Percentiles rank a stretch among this genome's conserved stretches.
phyloP scores from a whole-genome alignment of 1,140 invertebrate genomes.

The Atopsyche davidsoni region DNA sequence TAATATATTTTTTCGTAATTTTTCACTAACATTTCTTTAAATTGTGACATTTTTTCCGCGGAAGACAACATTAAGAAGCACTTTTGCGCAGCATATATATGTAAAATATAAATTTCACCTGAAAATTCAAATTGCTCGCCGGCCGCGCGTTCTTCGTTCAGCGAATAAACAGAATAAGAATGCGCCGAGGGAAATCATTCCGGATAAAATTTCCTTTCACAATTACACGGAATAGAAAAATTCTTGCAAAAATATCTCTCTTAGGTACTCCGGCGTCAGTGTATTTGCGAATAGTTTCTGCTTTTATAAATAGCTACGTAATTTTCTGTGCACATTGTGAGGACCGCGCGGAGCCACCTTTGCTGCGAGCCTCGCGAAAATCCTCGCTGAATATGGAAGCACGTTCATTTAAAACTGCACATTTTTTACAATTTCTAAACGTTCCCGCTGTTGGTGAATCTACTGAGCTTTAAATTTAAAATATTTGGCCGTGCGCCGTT shows the following conservation, averaged over 20 bases:
- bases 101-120: background rate
- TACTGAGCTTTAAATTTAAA: too few relatives aligned
- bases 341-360: background rate
- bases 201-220: slow-evolving; percentile 6
- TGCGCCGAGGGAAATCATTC: slow-evolving; percentile 14
- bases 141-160: background rate
- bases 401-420: too few relatives aligned
- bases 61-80: too few relatives aligned
- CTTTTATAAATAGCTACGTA: slow-evolving; percentile 4
- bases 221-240: slow-evolving; percentile 20
- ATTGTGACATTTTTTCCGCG: too few relatives aligned
- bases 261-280: background rate
- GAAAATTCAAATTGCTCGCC: slow-evolving; percentile 1
- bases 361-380: background rate
- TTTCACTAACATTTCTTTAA: too few relatives aligned
- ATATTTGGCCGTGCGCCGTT: too few relatives aligned
- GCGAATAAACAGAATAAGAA: slow-evolving; percentile 3
- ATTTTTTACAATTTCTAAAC: too few relatives aligned
- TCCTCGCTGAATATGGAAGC: too few relatives aligned
- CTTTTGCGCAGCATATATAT: too few relatives aligned
- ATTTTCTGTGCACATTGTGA: slow-evolving; percentile 6
- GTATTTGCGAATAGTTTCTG: slow-evolving; percentile 12
- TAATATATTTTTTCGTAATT: too few relatives aligned
- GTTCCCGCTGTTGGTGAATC: too few relatives aligned
- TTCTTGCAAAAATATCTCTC: slow-evolving; percentile 15